Conservation (phyloP, 1,140 invertebrate genomes). For the Paramacrobiotus metropolitanus region DNA sequence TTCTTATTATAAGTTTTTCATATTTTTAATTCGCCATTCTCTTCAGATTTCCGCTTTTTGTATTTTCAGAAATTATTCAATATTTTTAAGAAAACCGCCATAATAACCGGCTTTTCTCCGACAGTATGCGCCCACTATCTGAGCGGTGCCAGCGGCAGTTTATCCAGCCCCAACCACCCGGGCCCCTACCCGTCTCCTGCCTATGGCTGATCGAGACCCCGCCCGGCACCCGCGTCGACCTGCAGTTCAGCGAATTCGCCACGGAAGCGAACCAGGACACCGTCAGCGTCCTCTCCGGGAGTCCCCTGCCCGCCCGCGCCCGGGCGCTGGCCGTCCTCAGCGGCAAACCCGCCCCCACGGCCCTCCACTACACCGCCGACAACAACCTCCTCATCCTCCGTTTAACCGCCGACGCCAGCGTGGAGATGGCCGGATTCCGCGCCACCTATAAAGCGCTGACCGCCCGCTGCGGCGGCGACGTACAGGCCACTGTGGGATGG, state of each 20-base stretch:
- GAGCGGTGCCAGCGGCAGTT: neutral
- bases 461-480: neutral
- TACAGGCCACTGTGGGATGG: neutral
- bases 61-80: too few relatives aligned
- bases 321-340: conserved; percentile 17
- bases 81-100: too few relatives aligned
- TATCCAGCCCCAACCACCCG: conserved; percentile 18
- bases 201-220: conserved; percentile 22
- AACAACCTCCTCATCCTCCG: neutral
- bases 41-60: too few relatives aligned
- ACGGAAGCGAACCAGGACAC: conserved; percentile 21
- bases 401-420: neutral
- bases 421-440: neutral
- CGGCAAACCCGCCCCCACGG: conserved; percentile 10
- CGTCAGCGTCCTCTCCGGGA: conserved; percentile 21
- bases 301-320: conserved; percentile 18
- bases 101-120: too few relatives aligned
- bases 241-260: conserved; percentile 16
- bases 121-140: too few relatives aligned
- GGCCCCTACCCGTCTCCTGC: conserved; percentile 18
- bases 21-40: too few relatives aligned
- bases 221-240: conserved; percentile 17
- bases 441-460: neutral
- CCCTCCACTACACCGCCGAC: neutral
- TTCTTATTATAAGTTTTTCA: too few relatives aligned